Conservation (phyloP, 2,797 vertebrate species). For the Macrochelys suwanniensis region DNA sequence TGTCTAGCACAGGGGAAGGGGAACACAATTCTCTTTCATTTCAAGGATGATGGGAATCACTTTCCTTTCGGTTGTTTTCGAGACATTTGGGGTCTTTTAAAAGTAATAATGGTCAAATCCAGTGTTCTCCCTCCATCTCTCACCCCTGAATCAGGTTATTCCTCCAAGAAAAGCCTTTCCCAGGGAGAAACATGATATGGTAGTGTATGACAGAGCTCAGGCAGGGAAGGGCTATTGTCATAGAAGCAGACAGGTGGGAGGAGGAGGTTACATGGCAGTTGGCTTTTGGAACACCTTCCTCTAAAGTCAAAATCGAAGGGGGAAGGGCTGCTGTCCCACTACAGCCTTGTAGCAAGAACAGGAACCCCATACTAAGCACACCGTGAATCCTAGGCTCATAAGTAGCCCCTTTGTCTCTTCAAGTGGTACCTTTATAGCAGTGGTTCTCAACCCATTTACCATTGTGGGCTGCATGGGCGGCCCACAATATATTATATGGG, state of each 20-base stretch:
- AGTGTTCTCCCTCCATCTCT: fast-evolving
- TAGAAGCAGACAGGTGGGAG: not conserved
- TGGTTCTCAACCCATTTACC: not conserved
- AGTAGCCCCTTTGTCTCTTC: not conserved
- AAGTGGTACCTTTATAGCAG: not conserved
- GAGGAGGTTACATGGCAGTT: not conserved
- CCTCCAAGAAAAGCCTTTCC: fast-evolving
- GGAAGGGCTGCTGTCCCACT: no score
- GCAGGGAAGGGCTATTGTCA: not conserved
- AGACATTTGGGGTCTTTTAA: not conserved
- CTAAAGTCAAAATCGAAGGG: not conserved
- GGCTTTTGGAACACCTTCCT: not conserved
- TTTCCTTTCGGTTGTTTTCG: not conserved
- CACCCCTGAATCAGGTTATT: not conserved
- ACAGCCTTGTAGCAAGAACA: not conserved
- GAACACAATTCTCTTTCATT: not conserved
- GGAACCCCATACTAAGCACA: not conserved
- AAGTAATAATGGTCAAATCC: not conserved
- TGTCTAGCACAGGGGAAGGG: not conserved
- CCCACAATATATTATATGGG: no score
- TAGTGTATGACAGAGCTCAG: not conserved
- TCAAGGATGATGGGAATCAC: not conserved
- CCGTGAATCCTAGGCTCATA: not conserved
- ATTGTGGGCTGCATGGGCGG: no score
- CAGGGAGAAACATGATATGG: not conserved